Evolutionary conservation across 2,888 invertebrate genomes (phyloP), one percentile per base, ranked within the genome.

Genomic region (Habroteleia sp.): DNA sequence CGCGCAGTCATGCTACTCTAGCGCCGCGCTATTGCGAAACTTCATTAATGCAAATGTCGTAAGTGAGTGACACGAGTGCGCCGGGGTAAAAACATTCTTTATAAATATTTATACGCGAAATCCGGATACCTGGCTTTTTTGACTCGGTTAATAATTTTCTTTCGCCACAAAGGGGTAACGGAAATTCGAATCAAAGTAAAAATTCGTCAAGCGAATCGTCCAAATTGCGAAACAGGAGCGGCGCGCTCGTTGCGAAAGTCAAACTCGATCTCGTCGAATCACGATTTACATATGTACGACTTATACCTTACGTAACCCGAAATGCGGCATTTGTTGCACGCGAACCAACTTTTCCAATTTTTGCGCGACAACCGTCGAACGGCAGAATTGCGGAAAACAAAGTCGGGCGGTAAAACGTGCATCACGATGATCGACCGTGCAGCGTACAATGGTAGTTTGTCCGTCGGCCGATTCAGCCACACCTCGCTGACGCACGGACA

Each of bases 21-120:
- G 37, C 68, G 27, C 25, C 33, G 46, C 39, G 44, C 35, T 29
- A 46, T 71, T 72, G 58, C 72, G 42, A 56, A 72, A 72, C 35
- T 72, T 58, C 72, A 54, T 66, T 60, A 73, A 73, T 73, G 66
- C 62, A 66, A 50, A 60, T 73, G 66, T 29, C 56, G 41, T 35
- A 37, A 60, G 60, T 58, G 72, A 56, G 63, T 63, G 63, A 72
- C 72, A 50, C 11, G 62, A 62, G 31, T 46, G 41, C 62, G 14
- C 17, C 20, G 25, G 48, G 16, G 48, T 17, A 39, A 33, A 33
- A 68, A 33, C 52, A 41, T 20, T 50, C 54, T 46, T 37, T 50
- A 65, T 72, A 72, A 63, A 72, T 72, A 72, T 72, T 58, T 72
- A 72, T 72, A 29, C 14, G 0, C 13, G 35, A 33, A 50, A 69